A percentile compares a stretch with the other conserved stretches of the same genome.
These are phyloP conservation scores for Xylocampa areola DNA, from an alignment of 2,888 invertebrate genomes.

Conservation along the genomic window DNA sequence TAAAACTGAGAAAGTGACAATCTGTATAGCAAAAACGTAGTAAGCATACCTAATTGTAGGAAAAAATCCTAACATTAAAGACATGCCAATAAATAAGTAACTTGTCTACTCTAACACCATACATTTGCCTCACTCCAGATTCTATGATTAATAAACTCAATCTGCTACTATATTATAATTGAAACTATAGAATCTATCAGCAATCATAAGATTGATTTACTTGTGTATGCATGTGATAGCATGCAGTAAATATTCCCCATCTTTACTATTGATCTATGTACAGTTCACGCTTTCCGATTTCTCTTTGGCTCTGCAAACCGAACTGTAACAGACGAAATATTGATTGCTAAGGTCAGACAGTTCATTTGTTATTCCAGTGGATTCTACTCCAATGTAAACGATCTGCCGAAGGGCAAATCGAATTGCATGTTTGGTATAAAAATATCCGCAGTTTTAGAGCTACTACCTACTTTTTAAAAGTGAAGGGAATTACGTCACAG, in stretches of 20 bases:
- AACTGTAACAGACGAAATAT: constrained; percentile 56
- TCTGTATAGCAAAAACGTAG: no score
- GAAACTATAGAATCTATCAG: not conserved
- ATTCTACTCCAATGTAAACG: constrained; percentile 58
- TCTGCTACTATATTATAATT: not conserved
- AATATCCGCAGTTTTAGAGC: constrained; percentile 39
- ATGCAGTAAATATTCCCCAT: constrained; percentile 9
- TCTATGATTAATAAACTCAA: not conserved
- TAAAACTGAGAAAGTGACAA: no score
- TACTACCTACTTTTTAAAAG: constrained; percentile 11
- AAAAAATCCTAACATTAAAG: no score
- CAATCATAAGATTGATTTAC: constrained; percentile 6
- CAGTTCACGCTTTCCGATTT: constrained; percentile 44
- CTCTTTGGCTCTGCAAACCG: constrained; percentile 43
- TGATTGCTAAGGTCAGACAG: constrained; percentile 62
- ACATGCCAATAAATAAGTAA: no score
- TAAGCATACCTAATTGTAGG: no score
- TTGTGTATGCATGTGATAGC: constrained; percentile 1
- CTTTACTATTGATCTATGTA: constrained; percentile 20
- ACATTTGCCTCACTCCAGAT: not conserved
- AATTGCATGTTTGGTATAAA: constrained; percentile 52
- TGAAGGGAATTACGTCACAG: not conserved
- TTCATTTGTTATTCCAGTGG: constrained; percentile 62
- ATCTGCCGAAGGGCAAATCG: constrained; percentile 53
- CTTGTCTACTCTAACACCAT: no score